phyloP scores from a whole-genome alignment of 64 coral and sea anemone genomes.

The Platygyra sinensis region DNA sequence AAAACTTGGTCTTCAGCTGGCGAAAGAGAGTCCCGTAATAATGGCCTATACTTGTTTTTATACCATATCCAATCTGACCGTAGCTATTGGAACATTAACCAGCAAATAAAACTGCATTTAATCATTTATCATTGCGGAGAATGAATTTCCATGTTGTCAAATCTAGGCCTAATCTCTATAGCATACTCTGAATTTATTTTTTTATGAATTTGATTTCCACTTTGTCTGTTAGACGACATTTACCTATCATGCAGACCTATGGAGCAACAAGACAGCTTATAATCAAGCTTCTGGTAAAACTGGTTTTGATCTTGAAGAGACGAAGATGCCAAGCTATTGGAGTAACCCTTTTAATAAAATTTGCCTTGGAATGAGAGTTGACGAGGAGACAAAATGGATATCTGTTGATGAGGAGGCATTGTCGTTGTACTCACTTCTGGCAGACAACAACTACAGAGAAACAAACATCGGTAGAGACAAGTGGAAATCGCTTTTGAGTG shows the following conservation, averaged over 20 bases:
- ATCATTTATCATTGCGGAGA: too few relatives aligned
- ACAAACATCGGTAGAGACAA: conserved; percentile 10
- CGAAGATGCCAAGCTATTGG: conserved; percentile 39
- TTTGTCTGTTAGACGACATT: conserved; percentile 26
- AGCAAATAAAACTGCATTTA: too few relatives aligned
- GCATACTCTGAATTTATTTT: too few relatives aligned
- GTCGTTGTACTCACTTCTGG: conserved; percentile 8
- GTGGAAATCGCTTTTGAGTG: conserved; percentile 24
- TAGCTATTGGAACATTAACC: too few relatives aligned
- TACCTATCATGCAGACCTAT: background rate
- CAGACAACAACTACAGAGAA: background rate
- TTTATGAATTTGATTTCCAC: background rate
- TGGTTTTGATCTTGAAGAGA: conserved; percentile 4
- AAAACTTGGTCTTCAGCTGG: background rate
- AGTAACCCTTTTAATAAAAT: conserved; percentile 14
- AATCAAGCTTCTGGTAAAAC: background rate
- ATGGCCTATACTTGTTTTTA: too few relatives aligned
- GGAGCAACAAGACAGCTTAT: conserved; percentile 1
- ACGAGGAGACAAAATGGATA: background rate
- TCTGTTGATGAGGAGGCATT: background rate
- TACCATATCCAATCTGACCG: too few relatives aligned
- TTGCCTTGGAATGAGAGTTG: conserved; percentile 49
- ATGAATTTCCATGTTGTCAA: too few relatives aligned
- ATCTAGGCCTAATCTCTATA: too few relatives aligned
- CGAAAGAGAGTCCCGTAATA: too few relatives aligned